Evolutionary conservation across 2,888 invertebrate genomes (phyloP).

Genomic region (Ophion ellenae): DNA sequence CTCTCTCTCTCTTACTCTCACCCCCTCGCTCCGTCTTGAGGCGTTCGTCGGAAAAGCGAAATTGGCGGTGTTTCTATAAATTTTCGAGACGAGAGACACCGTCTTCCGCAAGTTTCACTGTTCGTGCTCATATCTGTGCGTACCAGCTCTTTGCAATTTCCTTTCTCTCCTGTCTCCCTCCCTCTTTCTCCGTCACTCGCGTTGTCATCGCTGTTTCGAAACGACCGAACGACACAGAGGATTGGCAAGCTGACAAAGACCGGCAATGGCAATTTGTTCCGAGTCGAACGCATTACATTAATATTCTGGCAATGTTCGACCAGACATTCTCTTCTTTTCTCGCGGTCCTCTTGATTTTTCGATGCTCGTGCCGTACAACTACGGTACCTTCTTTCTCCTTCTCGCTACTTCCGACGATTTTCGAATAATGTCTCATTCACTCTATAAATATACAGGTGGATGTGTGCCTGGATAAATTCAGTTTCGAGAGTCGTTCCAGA

Average conservation of each 20-base stretch:
- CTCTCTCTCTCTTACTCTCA: constrained; percentile 21
- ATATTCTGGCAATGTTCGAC: constrained; percentile 77
- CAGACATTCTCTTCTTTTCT: constrained; percentile 64
- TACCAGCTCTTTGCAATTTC: constrained; percentile 48
- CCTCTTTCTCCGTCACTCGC: constrained; percentile 1
- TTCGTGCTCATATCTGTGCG: constrained; percentile 41
- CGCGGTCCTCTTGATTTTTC: constrained; percentile 57
- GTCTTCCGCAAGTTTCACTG: constrained; percentile 54
- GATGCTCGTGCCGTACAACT: constrained; percentile 19
- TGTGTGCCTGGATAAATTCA: no score
- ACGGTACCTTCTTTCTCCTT: constrained; percentile 18
- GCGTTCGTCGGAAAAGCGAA: constrained; percentile 50
- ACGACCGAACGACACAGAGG: constrained; percentile 71
- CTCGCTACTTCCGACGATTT: constrained; percentile 28
- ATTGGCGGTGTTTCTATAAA: constrained; percentile 68
- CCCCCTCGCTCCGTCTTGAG: not conserved
- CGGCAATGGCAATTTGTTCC: constrained; percentile 76
- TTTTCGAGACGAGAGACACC: constrained; percentile 65
- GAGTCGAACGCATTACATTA: constrained; percentile 77
- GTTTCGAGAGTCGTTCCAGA: no score
- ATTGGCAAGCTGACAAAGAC: constrained; percentile 77
- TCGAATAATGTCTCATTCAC: constrained; percentile 50
- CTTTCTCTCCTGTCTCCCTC: not conserved
- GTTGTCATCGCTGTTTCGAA: constrained; percentile 66
- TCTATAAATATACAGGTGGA: constrained; percentile 24